Base-by-base conservation (phyloP, 2,113 vertebrate species). In the Upupa epops region DNA sequence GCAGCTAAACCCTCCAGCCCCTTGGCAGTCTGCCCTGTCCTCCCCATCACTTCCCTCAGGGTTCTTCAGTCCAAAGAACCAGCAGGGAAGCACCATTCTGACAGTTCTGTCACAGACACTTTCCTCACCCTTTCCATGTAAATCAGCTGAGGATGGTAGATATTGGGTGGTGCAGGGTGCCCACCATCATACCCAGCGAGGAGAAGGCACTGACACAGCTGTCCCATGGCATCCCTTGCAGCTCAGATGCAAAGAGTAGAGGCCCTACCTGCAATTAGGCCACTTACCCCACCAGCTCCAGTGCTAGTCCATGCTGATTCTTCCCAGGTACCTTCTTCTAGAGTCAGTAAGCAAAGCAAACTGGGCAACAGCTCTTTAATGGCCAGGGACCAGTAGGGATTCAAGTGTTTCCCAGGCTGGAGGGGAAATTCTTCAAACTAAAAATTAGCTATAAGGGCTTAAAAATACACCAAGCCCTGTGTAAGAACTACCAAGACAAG, bases 21-120 rank as follows among this genome's bases (percentile, higher is more conserved):
- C 28, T 48, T 88, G 88, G 96, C 88, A 90, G 77, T 32, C 21
- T 86, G 78, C 83, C 88, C 69, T 77, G 32, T 58, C 36, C n/a
- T 86, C 34, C 52, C 20, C 0, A 0, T 42, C 15, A 4, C 66
- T 86, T 94, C 71, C n/a, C 63, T 79, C 24, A 4, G 5, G 65
- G 68, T 37, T 80, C 26, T 80, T 92, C 80, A 65, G 42, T 55
- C 55, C 59, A 75, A 52, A 5, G 48, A 70, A 59, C 14, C 37
- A 75, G 42, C 3, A 1, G 89, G 45, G 28, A 88, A 90, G 65
- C 54, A 71, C 40, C 26, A 34, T 19, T 54, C 14, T 73, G 55
- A 32, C 64, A 84, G 29, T 42, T 65, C 1, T 0, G n/a, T n/a
- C n/a, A n/a, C n/a, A n/a, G n/a, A n/a, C n/a, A n/a, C 36, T 82